Conservation (phyloP, 2,888 invertebrate species). For the Cataglyphis livida region DNA sequence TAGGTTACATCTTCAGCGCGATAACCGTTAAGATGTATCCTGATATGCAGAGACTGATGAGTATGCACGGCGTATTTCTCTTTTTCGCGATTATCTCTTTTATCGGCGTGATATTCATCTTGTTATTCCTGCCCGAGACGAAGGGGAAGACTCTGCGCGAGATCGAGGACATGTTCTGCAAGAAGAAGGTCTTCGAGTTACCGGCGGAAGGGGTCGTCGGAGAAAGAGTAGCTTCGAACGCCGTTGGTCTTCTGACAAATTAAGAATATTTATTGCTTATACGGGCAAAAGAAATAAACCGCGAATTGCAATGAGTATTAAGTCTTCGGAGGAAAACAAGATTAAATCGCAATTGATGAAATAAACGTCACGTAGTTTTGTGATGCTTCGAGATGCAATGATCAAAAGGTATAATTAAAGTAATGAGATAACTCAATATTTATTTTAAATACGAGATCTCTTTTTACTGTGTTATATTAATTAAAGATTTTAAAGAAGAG, state of each 20-base stretch:
- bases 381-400: background rate
- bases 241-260: background rate
- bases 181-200: constrained; percentile 49
- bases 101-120: constrained; percentile 86
- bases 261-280: constrained; percentile 20
- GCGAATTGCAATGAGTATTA: background rate
- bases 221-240: constrained; percentile 23
- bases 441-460: background rate
- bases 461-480: constrained; percentile 4
- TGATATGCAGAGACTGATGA: constrained; percentile 84
- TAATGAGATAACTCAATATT: background rate
- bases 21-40: constrained; percentile 87
- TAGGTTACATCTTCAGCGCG: constrained; percentile 87
- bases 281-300: background rate
- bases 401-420: background rate
- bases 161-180: constrained; percentile 86
- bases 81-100: constrained; percentile 86
- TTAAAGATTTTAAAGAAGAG: background rate
- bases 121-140: constrained; percentile 86
- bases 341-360: background rate
- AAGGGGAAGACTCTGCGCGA: constrained; percentile 86
- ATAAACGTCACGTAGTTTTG: background rate
- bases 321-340: background rate
- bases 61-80: constrained; percentile 86
- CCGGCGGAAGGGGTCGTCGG: constrained; percentile 35